Conservation (phyloP, 2,797 vertebrate genomes). For the Lepus townsendii region DNA sequence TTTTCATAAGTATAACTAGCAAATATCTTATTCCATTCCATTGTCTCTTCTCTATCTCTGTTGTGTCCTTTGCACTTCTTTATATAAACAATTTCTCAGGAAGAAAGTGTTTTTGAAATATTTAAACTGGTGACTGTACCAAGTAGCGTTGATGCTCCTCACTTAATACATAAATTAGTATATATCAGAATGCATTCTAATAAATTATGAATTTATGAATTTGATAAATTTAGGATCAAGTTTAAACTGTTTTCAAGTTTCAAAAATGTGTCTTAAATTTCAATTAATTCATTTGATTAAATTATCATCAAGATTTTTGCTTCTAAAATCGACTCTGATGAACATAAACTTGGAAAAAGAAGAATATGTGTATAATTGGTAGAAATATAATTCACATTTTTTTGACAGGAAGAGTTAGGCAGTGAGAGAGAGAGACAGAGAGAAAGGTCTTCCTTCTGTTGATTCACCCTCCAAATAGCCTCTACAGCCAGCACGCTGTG, state of each 20-base stretch:
- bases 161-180: constrained; percentile 23
- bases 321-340: constrained; percentile 24
- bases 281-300: constrained; percentile 46
- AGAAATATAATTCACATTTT: neutral
- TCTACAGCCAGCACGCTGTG: too few relatives aligned
- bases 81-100: neutral
- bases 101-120: neutral
- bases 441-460: too few relatives aligned
- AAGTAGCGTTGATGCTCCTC: constrained; percentile 15
- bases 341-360: neutral
- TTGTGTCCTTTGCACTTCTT: neutral
- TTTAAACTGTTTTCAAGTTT: constrained; percentile 6
- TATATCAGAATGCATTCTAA: neutral
- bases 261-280: neutral
- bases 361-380: neutral
- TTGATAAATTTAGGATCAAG: constrained; percentile 40
- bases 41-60: too few relatives aligned
- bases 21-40: too few relatives aligned
- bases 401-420: too few relatives aligned
- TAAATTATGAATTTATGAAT: constrained; percentile 29
- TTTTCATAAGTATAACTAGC: too few relatives aligned
- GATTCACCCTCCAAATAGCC: too few relatives aligned
- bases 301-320: constrained; percentile 28
- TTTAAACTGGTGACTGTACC: neutral
- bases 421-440: too few relatives aligned